phyloP scores from a whole-genome alignment of 2,888 invertebrate genomes.

The Tipula vernalis region DNA sequence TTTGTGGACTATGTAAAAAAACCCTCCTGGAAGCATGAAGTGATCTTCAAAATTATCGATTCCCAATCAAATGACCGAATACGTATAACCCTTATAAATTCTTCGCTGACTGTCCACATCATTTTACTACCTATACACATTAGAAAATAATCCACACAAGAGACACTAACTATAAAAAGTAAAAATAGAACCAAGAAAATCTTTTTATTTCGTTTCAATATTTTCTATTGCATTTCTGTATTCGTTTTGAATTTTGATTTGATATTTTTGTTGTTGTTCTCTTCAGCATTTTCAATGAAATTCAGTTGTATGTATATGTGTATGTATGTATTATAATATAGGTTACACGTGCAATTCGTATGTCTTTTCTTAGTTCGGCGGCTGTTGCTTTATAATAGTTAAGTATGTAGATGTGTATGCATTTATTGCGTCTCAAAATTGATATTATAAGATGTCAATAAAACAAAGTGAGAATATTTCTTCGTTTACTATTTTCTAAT shows the following conservation, averaged over 20 bases:
- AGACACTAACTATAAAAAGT: neutral
- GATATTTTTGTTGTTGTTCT: neutral
- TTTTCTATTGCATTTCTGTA: neutral
- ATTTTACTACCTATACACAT: neutral
- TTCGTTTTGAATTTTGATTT: neutral
- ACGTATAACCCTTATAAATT: neutral
- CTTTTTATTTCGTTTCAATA: neutral
- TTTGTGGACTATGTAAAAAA: too few species aligned
- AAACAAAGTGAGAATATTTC: neutral
- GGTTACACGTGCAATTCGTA: slow-evolving; percentile 4
- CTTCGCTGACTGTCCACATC: neutral
- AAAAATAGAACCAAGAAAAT: neutral
- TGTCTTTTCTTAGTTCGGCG: neutral
- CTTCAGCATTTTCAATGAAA: neutral
- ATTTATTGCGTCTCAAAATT: neutral
- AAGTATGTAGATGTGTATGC: neutral
- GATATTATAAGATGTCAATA: neutral
- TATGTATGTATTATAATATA: neutral
- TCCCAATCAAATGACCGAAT: neutral
- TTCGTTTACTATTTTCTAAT: neutral
- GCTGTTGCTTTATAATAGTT: neutral
- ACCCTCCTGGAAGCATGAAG: too few species aligned
- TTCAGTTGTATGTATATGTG: neutral
- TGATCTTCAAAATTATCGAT: neutral
- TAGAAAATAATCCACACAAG: neutral